phyloP scores from a whole-genome alignment of 2,888 invertebrate species.

The Ischnus inquisitorius region DNA sequence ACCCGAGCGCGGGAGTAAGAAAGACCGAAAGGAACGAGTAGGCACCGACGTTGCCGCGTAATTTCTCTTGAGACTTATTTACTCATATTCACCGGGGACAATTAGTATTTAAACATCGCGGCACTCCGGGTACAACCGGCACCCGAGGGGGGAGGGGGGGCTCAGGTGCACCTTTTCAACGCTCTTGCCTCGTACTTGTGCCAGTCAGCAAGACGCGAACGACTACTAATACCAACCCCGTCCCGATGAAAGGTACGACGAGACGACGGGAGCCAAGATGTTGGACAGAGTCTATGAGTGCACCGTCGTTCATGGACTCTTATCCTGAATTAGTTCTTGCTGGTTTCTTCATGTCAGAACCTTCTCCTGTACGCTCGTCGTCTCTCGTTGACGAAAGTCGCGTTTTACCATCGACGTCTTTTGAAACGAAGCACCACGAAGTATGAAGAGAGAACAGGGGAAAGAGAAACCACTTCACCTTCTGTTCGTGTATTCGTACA shows the following conservation, averaged over 20 bases:
- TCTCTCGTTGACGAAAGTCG: not conserved
- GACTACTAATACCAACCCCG: conserved; percentile 10
- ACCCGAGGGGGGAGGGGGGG: conserved; percentile 19
- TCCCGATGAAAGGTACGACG: conserved; percentile 25
- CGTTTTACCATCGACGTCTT: conserved; percentile 14
- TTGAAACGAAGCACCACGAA: conserved; percentile 23
- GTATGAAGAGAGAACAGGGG: not conserved
- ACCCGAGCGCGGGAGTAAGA: not conserved
- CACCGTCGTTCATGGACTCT: not conserved
- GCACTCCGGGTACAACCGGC: conserved; percentile 37
- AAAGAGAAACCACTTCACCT: not conserved
- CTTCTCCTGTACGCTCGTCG: conserved; percentile 5
- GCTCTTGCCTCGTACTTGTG: conserved; percentile 19
- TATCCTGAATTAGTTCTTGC: conserved; percentile 30
- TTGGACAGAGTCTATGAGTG: conserved; percentile 14
- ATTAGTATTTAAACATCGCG: conserved; percentile 68
- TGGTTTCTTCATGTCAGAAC: conserved; percentile 9
- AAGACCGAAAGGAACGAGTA: conserved; percentile 21
- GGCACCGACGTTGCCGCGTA: conserved; percentile 41
- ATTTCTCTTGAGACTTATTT: conserved; percentile 68
- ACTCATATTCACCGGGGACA: conserved; percentile 67
- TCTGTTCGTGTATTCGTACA: not conserved
- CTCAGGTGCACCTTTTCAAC: conserved; percentile 52
- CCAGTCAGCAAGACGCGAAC: conserved; percentile 37
- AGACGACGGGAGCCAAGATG: conserved; percentile 29